Percentiles rank a stretch among this genome's conserved stretches.
phyloP scores from a whole-genome alignment of 2,888 invertebrate species.

The Hipparchia sbordonii region DNA sequence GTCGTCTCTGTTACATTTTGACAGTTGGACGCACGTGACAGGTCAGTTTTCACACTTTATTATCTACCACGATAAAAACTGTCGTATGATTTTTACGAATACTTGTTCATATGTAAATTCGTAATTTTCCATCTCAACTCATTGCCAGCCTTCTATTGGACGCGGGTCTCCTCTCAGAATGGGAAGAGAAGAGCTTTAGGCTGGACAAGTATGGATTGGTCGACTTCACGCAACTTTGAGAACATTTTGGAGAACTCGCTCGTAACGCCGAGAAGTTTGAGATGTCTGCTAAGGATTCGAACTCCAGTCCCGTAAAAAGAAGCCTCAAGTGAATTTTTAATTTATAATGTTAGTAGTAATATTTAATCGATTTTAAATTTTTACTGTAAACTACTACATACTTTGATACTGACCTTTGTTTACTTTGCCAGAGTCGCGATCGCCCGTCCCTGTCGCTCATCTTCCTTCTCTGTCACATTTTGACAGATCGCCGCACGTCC shows the following conservation, averaged over 20 bases:
- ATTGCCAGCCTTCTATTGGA: too few relatives aligned
- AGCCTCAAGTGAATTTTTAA: too few relatives aligned
- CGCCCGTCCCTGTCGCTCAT: conserved; percentile 52
- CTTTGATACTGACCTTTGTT: conserved; percentile 44
- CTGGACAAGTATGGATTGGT: too few relatives aligned
- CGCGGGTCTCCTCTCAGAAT: too few relatives aligned
- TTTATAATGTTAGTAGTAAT: too few relatives aligned
- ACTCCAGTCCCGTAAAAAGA: too few relatives aligned
- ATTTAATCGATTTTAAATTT: background rate
- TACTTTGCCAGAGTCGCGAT: conserved; percentile 54
- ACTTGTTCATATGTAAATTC: background rate
- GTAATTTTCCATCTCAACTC: too few relatives aligned
- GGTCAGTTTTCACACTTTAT: background rate
- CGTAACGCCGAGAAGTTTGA: too few relatives aligned
- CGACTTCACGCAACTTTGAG: too few relatives aligned
- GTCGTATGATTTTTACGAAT: background rate
- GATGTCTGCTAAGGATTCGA: too few relatives aligned
- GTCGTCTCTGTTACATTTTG: background rate
- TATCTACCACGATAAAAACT: background rate
- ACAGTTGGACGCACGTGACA: background rate
- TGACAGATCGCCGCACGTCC: conserved; percentile 72
- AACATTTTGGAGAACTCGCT: too few relatives aligned
- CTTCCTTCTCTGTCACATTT: conserved; percentile 61
- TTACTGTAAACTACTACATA: background rate
- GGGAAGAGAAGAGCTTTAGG: too few relatives aligned